Base-by-base conservation (phyloP, 2,113 vertebrate species). In the Polypterus bichir region DNA sequence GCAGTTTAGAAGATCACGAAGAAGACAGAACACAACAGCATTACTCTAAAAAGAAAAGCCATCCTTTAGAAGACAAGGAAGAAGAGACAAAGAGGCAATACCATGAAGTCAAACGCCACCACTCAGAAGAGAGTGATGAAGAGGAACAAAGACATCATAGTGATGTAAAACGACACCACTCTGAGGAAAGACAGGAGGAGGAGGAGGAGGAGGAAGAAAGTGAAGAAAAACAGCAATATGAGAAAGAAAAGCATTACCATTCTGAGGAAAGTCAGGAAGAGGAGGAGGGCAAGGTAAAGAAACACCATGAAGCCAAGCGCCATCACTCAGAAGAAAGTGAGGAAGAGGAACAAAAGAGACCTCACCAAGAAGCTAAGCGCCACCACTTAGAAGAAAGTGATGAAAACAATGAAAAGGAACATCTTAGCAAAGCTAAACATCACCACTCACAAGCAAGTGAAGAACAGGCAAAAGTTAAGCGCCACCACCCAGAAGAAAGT, bases 331-430 rank as follows among this genome's bases (percentile, higher is more conserved):
- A 63, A 9, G 74, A 74, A 58, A 49, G 64, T 3, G 68, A 70
- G 7, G 44, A 4, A 49, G 63, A 77, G n/a, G 73, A 68, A 58
- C 74, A 77, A 44, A 68, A 72, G 0, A 74, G 68, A 48, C 73
- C 72, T 55, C 71, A 49, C 60, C 48, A 4, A 6, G n/a, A 11
- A 54, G 46, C 4, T 47, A 62, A 66, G 49, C 57, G 10, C 5
- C 52, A 62, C 54, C 64, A 59, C 9, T 6, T 45, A 51, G 44
- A 62, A 49, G 67, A 69, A 47, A 65, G 59, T 44, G 65, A 66
- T 8, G 66, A 0, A 56, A 74, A 73, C 57, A 71, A 77, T 60
- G 61, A 68, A 61, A 68, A 63, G 27, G 63, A 58, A 44, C 67
- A 65, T 4, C 27, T 3, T 3, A 67, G 51, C n/a, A 44, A 63